Evolutionary conservation across 1,140 invertebrate genomes (phyloP).

Genomic region (Macrobrachium nipponense): DNA sequence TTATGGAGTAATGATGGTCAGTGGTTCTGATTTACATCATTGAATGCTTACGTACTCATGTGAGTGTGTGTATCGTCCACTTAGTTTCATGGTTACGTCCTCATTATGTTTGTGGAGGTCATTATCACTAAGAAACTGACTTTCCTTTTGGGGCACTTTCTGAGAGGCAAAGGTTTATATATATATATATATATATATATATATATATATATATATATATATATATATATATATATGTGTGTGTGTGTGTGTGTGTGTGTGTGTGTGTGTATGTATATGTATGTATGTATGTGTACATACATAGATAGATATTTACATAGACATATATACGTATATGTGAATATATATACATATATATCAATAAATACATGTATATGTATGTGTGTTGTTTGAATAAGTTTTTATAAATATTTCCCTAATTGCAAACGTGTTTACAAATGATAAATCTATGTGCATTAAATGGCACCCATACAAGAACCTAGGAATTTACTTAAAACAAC

Average conservation of each 20-base stretch:
- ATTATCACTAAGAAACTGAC: no score
- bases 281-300: neutral
- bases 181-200: neutral
- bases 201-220: conserved; percentile 15
- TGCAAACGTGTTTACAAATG: neutral
- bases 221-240: neutral
- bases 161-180: neutral
- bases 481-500: no score
- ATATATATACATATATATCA: conserved; percentile 1
- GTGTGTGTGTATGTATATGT: neutral
- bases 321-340: neutral
- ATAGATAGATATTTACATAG: neutral
- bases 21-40: no score
- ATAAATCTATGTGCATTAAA: neutral
- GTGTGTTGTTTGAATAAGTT: neutral
- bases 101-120: no score
- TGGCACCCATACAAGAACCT: no score
- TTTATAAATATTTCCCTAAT: neutral
- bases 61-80: no score
- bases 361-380: neutral
- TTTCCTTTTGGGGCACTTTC: neutral
- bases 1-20: no score
- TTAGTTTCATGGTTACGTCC: neutral
- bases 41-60: no score
- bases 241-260: neutral